phyloP scores from a whole-genome alignment of 1,140 invertebrate species.

The Medauroidea extradentata region DNA sequence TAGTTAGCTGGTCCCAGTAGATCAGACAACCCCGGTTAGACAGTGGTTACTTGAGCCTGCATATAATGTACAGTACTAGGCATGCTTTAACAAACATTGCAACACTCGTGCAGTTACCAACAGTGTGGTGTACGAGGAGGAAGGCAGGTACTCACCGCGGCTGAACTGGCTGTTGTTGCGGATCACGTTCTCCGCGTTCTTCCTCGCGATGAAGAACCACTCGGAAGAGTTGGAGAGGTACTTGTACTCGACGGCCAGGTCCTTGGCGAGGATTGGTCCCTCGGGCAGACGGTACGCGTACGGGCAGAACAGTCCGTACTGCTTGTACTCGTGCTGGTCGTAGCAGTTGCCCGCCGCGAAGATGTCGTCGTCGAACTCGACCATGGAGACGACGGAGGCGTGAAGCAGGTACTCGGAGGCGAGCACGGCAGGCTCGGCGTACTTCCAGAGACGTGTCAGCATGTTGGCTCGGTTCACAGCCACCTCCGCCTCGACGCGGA shows the following conservation, averaged over 20 bases:
- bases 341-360: conserved; percentile 91
- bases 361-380: conserved; percentile 91
- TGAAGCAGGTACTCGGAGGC: conserved; percentile 85
- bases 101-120: no score
- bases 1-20: no score
- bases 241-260: conserved; percentile 87
- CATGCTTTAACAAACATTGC: no score
- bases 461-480: conserved; percentile 93
- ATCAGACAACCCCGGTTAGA: no score
- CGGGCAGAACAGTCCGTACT: conserved; percentile 83
- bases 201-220: conserved; percentile 89
- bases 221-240: conserved; percentile 87
- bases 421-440: conserved; percentile 68
- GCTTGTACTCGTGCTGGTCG: conserved; percentile 78
- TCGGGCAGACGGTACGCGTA: conserved; percentile 87
- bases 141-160: conserved; percentile 59
- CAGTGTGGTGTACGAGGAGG: no score
- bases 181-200: conserved; percentile 84
- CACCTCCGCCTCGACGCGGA: conserved; percentile 80
- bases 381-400: conserved; percentile 83
- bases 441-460: conserved; percentile 88
- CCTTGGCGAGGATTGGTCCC: conserved; percentile 82
- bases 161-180: conserved; percentile 74
- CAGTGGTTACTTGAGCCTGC: no score
- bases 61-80: no score